Evolutionary conservation across 1,140 invertebrate species (phyloP).

Genomic region (Calephelis virginiensis): DNA sequence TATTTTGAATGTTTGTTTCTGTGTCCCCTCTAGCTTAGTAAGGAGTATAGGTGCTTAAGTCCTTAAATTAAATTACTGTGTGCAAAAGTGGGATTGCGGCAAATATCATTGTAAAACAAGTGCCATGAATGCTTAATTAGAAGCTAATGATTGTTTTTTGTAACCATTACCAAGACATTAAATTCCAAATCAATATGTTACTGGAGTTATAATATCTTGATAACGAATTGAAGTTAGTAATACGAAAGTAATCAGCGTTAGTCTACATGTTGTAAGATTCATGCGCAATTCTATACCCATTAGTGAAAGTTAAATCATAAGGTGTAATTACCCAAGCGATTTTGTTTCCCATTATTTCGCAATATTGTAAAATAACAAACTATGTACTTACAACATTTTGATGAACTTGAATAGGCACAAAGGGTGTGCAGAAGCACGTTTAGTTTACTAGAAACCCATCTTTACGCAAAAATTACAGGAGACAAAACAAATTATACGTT

Average conservation of each 20-base stretch:
- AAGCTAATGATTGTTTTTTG: too few relatives aligned
- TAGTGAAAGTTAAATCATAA: conserved; percentile 9
- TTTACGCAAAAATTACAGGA: conserved; percentile 55
- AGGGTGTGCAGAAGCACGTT: conserved; percentile 64
- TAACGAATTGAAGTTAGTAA: too few relatives aligned
- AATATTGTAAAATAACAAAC: conserved; percentile 16
- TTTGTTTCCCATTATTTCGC: conserved; percentile 10
- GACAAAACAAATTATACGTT: conserved; percentile 63
- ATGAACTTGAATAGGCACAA: conserved; percentile 63
- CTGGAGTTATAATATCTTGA: background rate
- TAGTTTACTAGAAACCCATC: conserved; percentile 69
- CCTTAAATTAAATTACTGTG: too few relatives aligned
- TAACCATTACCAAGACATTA: too few relatives aligned
- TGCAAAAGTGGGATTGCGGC: too few relatives aligned
- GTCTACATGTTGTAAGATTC: background rate
- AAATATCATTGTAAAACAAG: too few relatives aligned
- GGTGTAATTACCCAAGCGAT: background rate
- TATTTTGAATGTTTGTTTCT: too few relatives aligned
- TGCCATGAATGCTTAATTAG: too few relatives aligned
- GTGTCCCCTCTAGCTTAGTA: too few relatives aligned
- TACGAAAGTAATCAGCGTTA: too few relatives aligned
- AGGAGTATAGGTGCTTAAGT: too few relatives aligned
- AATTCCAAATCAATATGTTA: too few relatives aligned
- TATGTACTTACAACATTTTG: conserved; percentile 71
- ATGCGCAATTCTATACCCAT: background rate